Evolutionary conservation across 1,140 invertebrate species (phyloP).

Genomic region (Lepeophtheirus salmonis): DNA sequence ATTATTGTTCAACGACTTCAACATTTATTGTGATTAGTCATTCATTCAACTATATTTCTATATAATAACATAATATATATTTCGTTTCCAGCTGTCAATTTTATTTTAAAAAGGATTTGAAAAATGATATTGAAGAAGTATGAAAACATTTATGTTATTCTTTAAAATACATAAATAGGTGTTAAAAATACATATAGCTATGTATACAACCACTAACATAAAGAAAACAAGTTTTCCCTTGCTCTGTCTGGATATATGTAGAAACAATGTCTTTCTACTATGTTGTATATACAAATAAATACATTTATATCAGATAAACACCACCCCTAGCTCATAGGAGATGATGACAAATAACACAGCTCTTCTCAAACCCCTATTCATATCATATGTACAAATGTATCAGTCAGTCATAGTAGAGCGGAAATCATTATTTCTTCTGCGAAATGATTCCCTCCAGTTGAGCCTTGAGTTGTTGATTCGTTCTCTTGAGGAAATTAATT

Average conservation of each 20-base stretch:
- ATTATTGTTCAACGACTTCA: no score
- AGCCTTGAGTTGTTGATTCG: conserved; percentile 76
- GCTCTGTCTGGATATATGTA: background rate
- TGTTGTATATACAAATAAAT: background rate
- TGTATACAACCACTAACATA: no score
- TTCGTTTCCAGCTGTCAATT: background rate
- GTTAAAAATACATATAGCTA: background rate
- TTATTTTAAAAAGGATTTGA: no score
- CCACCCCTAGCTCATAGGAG: background rate
- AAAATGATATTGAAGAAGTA: background rate
- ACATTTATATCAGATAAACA: background rate
- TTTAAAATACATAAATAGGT: no score
- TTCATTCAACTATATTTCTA: background rate
- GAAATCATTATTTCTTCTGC: conserved; percentile 61
- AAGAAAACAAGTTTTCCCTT: background rate
- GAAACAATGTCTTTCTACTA: background rate
- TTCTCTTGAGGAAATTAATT: conserved; percentile 71
- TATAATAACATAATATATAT: background rate
- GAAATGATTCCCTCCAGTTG: conserved; percentile 79
- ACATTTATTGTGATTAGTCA: background rate
- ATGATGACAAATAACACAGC: background rate
- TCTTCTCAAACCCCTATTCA: background rate
- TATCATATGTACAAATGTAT: background rate
- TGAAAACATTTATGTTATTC: background rate
- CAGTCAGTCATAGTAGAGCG: no score